These are phyloP conservation scores for Hyaena hyaena DNA, from an alignment of 2,113 vertebrate species.

Conservation along the genomic window DNA sequence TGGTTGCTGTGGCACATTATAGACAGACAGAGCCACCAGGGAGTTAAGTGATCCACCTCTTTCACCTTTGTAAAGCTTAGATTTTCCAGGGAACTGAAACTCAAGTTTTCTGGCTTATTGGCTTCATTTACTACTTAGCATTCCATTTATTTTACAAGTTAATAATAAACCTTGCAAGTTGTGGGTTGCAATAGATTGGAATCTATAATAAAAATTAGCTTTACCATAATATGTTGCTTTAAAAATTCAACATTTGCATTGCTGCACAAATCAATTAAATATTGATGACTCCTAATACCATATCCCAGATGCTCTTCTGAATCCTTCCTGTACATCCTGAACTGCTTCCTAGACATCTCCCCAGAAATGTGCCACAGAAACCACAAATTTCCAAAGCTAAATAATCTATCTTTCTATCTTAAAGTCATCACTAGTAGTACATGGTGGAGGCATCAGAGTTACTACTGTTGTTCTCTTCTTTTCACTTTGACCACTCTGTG, in stretches of 20 bases:
- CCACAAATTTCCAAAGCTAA: background rate
- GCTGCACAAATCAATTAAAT: conserved; percentile 22
- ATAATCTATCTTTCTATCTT: background rate
- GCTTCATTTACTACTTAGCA: background rate
- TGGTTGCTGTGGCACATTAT: background rate
- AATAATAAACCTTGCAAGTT: background rate
- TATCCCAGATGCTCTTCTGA: background rate
- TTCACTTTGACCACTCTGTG: background rate
- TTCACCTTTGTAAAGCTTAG: background rate
- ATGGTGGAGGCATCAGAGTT: background rate
- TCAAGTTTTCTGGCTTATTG: background rate
- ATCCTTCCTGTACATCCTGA: background rate
- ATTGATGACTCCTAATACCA: background rate
- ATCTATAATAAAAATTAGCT: background rate
- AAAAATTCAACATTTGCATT: background rate
- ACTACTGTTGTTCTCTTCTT: background rate
- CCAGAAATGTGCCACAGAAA: background rate
- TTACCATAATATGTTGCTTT: background rate
- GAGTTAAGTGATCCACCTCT: background rate
- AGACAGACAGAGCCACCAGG: background rate
- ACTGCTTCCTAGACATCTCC: background rate
- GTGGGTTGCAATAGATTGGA: background rate
- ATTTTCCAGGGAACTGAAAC: background rate
- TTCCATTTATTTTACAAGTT: conserved; percentile 35
- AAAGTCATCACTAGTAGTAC: background rate